Base-by-base conservation (phyloP, 2,113 vertebrate genomes). In the Pachypanchax playfairii region DNA sequence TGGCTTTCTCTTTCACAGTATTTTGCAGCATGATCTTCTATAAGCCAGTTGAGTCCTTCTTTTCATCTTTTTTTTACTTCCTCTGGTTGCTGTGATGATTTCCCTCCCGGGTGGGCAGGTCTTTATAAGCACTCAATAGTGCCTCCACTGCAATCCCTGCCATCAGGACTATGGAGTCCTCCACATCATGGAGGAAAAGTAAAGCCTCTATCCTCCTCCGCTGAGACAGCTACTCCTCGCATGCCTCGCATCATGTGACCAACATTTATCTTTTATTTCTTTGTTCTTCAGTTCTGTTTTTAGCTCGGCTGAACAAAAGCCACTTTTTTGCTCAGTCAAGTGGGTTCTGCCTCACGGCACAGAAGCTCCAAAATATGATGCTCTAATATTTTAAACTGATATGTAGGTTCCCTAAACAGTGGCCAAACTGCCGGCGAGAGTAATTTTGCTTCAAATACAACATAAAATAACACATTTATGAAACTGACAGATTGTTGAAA, bases 81-180 rank as follows among this genome's bases (percentile, higher is more conserved):
- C 18, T 83, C 46, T 52, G 76, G 29, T 56, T 26, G 91, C 77
- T 74, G 71, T 53, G 36, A 72, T 26, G 59, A 29, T 63, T 59
- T 76, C 78, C 8, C 0, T 66, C 70, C 82, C 66, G 24, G 47
- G 64, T 82, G 82, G 80, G 70, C 49, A 74, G 67, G 60, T 83
- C 81, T 88, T 88, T 80, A 79, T 47, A 84, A 86, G 78, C 83
- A 67, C 74, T 85, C 82, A 79, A 73, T 82, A 72, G 62, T 73
- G 60, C 64, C 65, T 83, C 67, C 70, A 14, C 68, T 69, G 78
- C 73, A 68, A 59, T 79, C 70, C 81, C 64, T 1, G 28, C 76
- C 71, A 61, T 65, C n/a, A 43, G 71, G 74, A 65, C 59, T 48
- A 49, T 50, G 39, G 64, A 84, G 70, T 55, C 60, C 61, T 75